phyloP scores from a whole-genome alignment of 2,888 invertebrate genomes.

The Argyra leucocephala region DNA sequence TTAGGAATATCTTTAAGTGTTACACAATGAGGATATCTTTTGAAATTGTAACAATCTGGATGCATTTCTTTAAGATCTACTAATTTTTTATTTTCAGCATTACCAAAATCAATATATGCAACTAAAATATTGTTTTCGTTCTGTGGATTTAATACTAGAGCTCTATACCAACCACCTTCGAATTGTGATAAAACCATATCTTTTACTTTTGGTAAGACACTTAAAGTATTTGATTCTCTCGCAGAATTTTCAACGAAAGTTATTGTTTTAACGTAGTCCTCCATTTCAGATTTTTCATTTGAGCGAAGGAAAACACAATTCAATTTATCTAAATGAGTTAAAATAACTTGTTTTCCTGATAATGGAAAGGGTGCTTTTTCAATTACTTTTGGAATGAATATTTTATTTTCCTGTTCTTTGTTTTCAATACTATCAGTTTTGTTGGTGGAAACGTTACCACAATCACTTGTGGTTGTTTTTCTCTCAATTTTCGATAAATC shows the following conservation, averaged over 20 bases:
- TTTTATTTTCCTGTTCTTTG: too few relatives aligned
- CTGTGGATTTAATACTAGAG: slow-evolving; percentile 14
- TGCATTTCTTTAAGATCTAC: slow-evolving; percentile 19
- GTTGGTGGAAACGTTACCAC: too few relatives aligned
- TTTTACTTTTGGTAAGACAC: slow-evolving; percentile 16
- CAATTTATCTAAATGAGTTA: slow-evolving; percentile 2
- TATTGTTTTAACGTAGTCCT: slow-evolving; percentile 13
- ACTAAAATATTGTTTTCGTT: slow-evolving; percentile 17
- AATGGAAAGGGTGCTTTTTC: slow-evolving; percentile 5
- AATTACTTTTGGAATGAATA: background rate
- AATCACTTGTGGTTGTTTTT: too few relatives aligned
- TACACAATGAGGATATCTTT: slow-evolving; percentile 12
- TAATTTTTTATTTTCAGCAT: slow-evolving; percentile 20
- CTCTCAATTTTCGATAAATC: too few relatives aligned
- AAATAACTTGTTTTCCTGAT: slow-evolving; percentile 10
- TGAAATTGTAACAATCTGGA: slow-evolving; percentile 7
- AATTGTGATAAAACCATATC: slow-evolving; percentile 17
- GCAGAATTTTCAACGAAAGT: slow-evolving; percentile 11
- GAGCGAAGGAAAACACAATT: slow-evolving; percentile 14
- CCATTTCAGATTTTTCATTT: slow-evolving; percentile 7
- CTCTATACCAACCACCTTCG: slow-evolving; percentile 19
- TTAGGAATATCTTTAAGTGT: background rate
- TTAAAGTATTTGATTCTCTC: slow-evolving; percentile 12
- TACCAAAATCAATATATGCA: slow-evolving; percentile 23
- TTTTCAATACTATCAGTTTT: too few relatives aligned